Conservation (phyloP, 2,888 invertebrate genomes). For the Mechanitis messenoides region DNA sequence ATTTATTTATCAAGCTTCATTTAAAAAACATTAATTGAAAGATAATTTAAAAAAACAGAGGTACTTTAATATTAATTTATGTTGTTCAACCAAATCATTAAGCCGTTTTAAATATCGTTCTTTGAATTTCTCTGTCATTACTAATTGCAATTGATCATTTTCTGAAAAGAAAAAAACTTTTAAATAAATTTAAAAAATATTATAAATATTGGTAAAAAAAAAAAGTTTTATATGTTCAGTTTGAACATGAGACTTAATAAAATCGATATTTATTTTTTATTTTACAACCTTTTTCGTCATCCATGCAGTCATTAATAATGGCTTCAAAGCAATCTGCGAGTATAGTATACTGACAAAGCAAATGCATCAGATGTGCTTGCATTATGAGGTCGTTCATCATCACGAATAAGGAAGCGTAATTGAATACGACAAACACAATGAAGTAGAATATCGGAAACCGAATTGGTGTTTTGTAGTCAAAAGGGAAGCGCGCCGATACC, state of each 20-base stretch:
- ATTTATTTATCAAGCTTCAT: not conserved
- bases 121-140: conserved; percentile 24
- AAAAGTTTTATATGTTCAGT: not conserved
- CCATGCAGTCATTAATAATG: conserved; percentile 43
- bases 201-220: not conserved
- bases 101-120: conserved; percentile 28
- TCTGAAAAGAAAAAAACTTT: conserved; percentile 16
- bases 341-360: conserved; percentile 54
- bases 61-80: conserved; percentile 34
- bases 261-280: not conserved
- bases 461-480: conserved; percentile 39
- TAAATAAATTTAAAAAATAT: not conserved
- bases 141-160: conserved; percentile 9
- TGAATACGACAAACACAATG: conserved; percentile 41
- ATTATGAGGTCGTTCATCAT: conserved; percentile 56
- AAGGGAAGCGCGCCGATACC: conserved; percentile 47
- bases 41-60: no score
- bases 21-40: not conserved
- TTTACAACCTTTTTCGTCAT: conserved; percentile 38
- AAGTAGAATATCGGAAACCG: conserved; percentile 45
- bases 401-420: conserved; percentile 49
- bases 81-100: conserved; percentile 31
- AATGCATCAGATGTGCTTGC: conserved; percentile 53
- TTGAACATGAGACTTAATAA: not conserved
- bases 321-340: conserved; percentile 54